Evolutionary conservation across 2,888 invertebrate genomes (phyloP), one percentile per base, ranked within the genome.

Genomic region (Isoperla grammatica): DNA sequence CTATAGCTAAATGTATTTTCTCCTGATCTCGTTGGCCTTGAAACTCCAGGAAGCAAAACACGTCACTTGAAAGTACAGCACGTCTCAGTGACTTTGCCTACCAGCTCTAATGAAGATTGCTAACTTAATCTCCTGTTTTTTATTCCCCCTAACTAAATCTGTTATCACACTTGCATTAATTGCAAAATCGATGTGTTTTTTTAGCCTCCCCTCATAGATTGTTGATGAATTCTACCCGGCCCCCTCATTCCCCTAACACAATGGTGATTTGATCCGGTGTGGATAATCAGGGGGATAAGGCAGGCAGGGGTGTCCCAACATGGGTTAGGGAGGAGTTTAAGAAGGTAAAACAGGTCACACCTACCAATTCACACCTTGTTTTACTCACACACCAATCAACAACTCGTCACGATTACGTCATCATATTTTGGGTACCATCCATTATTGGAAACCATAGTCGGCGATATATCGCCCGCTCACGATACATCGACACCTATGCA

Each of bases 111-210:
- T 59, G 45, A 54, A 35, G 57, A 57, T 40, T 57, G 40, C 46
- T 56, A 57, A 57, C 37, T 22, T 40, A 56, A 54, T 59, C 59
- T 22, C 54, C 46, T 59, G 15, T 19, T 23, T 43, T 56, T 56
- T 19, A n/a, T n/a, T 53, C 9, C 37, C 39, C 39, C 15, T 37
- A 46, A 20, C 46, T 57, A 48, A 57, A 57, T 65, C 66, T 67
- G 66, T 70, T 69, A 69, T 69, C 70, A 65, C 69, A 65, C 66
- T 67, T 65, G 67, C 69, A 69, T 69, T 69, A 70, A 70, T 69
- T 70, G 68, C 67, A 70, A 69, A 70, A 70, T 69, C 70, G 66
- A 69, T 69, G 49, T 40, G 11, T 50, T 49, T 50, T 29, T 50
- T n/a, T 40, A 13, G 37, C 58, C 50, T 50, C 50, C 58, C 50